Conservation (phyloP, 1,140 invertebrate species). For the Triops longicaudatus region DNA sequence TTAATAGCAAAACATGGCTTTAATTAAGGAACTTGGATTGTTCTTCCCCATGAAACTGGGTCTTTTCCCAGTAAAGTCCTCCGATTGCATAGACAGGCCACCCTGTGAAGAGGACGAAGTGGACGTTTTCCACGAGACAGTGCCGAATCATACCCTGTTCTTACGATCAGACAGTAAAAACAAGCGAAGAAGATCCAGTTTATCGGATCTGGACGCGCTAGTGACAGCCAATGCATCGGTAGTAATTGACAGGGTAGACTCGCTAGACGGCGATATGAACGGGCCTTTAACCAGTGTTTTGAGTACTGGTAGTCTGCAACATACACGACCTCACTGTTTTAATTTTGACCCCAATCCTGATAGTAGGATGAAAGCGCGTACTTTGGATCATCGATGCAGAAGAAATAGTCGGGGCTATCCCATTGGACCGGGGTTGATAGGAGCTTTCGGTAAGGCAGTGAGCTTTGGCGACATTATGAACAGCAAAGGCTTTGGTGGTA, state of each 20-base stretch:
- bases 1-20: neutral
- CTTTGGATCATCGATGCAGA: neutral
- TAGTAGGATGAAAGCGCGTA: neutral
- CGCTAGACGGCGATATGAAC: neutral
- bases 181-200: slow-evolving; percentile 53
- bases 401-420: neutral
- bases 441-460: slow-evolving; percentile 36
- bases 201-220: slow-evolving; percentile 60
- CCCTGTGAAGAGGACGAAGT: neutral
- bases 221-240: slow-evolving; percentile 31
- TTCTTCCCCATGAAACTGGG: slow-evolving; percentile 52
- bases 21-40: slow-evolving; percentile 46
- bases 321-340: neutral
- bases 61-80: slow-evolving; percentile 49
- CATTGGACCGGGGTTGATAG: slow-evolving; percentile 34
- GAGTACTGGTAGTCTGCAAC: neutral
- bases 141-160: slow-evolving; percentile 20
- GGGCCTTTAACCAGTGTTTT: neutral
- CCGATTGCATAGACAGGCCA: slow-evolving; percentile 35
- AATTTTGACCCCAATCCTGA: neutral
- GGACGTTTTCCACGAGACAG: neutral
- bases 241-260: neutral
- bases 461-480: slow-evolving; percentile 72
- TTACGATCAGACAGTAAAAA: neutral
- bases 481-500: slow-evolving; percentile 54